Base-by-base conservation (phyloP, 1,140 invertebrate species). In the Trichomalopsis sarcophagae region DNA sequence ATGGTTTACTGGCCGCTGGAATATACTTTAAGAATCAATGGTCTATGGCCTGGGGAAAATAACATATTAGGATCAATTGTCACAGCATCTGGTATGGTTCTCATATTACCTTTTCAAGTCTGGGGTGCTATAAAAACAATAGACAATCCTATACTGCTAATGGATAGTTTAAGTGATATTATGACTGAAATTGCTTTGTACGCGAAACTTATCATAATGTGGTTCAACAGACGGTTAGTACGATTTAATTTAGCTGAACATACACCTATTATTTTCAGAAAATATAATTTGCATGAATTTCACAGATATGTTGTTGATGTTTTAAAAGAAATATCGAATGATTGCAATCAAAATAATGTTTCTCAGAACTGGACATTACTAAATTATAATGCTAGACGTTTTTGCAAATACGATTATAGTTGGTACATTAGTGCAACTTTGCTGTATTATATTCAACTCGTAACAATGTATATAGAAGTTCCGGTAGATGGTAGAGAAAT, bases 371-470 rank as follows among this genome's bases (percentile, higher is more conserved):
- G 47, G 76, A 9, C 30, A 14, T 9, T 10, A 9, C 27, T 78
- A 4, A 55, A 21, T 78, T 33, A 55, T 33, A 30, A 62, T 55
- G 30, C 78, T 13, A 30, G 33, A 17, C 27, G 33, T n/a, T 81
- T 81, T 44, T 68, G 27, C 5, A 81, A 44, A 44, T 81, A 40
- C 21, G 78, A 81, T 33, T 81, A 40, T 81, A 30, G 55, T 6
- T n/a, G 21, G 62, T 81, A 81, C 13, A 4, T 69, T 3, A 30
- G 27, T 69, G 33, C 33, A 11, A 27, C 27, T 62, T 11, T 33
- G 27, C 1, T 36, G 6, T 81, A 10, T 44, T 40, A 69, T 14
- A 21, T 81, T 9, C 78, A 81, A 44, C 11, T 69, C 0, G 9
- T 21, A 10, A 10, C 36, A 2, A n/a, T 69, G 17, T 81, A 81